A percentile compares a stretch with the other conserved stretches of the same genome.
phyloP scores from a whole-genome alignment of 2,888 invertebrate genomes.

The Lasioglossum vierecki region DNA sequence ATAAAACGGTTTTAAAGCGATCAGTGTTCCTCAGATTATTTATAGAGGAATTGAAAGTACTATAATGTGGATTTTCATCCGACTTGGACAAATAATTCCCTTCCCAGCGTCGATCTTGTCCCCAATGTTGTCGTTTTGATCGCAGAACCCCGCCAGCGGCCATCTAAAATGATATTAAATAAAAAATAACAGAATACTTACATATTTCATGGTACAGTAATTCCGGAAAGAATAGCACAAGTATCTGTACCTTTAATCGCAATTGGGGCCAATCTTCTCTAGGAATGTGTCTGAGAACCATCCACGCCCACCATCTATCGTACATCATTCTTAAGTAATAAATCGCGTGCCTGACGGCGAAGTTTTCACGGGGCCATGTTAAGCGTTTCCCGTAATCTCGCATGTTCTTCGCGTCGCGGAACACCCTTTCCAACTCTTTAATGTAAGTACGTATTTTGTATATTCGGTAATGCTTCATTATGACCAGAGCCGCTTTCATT shows the following conservation, averaged over 20 bases:
- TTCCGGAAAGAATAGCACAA: not conserved
- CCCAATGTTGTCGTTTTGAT: conserved; percentile 89
- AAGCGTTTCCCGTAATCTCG: conserved; percentile 92
- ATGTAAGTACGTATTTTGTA: conserved; percentile 92
- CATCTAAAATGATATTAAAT: conserved; percentile 83
- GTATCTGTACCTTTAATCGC: conserved; percentile 86
- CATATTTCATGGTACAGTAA: not conserved
- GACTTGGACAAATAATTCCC: conserved; percentile 92
- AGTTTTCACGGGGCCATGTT: conserved; percentile 93
- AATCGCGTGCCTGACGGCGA: conserved; percentile 88
- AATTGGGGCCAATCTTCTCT: conserved; percentile 95
- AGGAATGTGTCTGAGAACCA: conserved; percentile 93
- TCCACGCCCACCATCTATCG: conserved; percentile 94
- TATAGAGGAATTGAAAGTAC: conserved; percentile 88
- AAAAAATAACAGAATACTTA: not conserved
- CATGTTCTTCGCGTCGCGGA: conserved; percentile 87
- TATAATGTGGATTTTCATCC: conserved; percentile 88
- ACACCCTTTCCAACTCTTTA: conserved; percentile 87
- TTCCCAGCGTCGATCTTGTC: conserved; percentile 91
- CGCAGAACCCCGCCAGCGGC: conserved; percentile 90
- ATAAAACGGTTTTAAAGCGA: conserved; percentile 86
- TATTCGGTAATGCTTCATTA: conserved; percentile 91
- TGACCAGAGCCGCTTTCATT: conserved; percentile 93
- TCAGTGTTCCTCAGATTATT: conserved; percentile 89
- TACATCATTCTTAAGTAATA: conserved; percentile 87